Base-by-base conservation (phyloP, 2,888 invertebrate genomes). In the Embidobia sp. region DNA sequence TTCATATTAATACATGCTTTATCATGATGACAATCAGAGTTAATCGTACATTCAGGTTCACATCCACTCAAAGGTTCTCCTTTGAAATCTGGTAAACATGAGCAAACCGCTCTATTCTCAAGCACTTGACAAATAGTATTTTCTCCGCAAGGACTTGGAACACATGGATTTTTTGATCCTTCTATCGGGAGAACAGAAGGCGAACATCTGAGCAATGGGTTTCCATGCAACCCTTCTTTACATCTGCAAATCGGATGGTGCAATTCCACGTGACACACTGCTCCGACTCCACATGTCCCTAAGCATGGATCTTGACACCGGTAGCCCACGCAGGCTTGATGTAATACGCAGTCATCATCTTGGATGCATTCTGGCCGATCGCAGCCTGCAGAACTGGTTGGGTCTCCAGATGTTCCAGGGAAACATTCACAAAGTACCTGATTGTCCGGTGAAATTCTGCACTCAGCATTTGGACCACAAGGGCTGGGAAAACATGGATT, bases 41-140 rank as follows among this genome's bases (percentile, higher is more conserved):
- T 96, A 83, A 95, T 92, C n/a, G 93, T 91, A 88, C 96, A 95
- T 90, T 96, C 95, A 16, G 95, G 94, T 85, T 92, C 92, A 86
- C 94, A 96, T 81, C 95, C 95, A 53, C 91, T 90, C 79, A 93
- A 93, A 1, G 97, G 96, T 90, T 97, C 94, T 6, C 97, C 97
- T 69, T 93, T 90, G 85, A 94, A 96, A 75, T 94, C 94, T 5
- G 93, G 92, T 42, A 94, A 90, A 85, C 96, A 96, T 0, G 94
- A 94, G 87, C 96, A 97, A 16, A 95, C 92, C 10, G 95, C 94
- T 81, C 93, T 91, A 67, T 93, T 92, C 44, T 91, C 92, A 49
- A 94, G 89, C 74, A 95, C 92, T 86, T 94, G 93, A 84, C 96
- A 96, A 73, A 94, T 91, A 0, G 96, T 95, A 87, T 96, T 96